phyloP scores from a whole-genome alignment of 2,888 invertebrate species.

The Melikaiella ostensackeni region DNA sequence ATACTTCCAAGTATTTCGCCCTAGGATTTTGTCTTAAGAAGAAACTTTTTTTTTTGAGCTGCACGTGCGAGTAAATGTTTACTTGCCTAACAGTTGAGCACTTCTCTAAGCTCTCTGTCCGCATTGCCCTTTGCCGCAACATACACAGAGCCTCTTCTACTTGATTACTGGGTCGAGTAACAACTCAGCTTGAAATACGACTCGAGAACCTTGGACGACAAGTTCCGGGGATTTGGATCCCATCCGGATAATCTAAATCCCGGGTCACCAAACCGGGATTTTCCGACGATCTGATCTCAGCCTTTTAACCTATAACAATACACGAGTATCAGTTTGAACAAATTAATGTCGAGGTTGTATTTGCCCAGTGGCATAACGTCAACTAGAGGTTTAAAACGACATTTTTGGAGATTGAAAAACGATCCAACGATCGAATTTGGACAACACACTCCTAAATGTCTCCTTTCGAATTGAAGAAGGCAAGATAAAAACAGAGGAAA shows the following conservation, averaged over 20 bases:
- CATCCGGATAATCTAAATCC: conserved; percentile 25
- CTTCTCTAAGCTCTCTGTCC: neutral
- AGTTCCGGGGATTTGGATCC: neutral
- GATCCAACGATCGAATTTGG: no score
- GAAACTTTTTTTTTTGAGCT: no score
- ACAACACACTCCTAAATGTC: no score
- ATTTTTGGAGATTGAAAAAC: no score
- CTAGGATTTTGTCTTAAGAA: no score
- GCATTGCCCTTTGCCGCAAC: neutral
- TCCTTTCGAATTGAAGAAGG: no score
- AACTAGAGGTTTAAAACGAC: no score
- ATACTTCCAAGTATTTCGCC: no score
- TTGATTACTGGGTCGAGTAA: conserved; percentile 39
- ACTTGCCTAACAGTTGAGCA: conserved; percentile 1
- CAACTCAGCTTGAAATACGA: conserved; percentile 48
- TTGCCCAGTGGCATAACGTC: no score
- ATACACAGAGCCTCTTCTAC: conserved; percentile 43
- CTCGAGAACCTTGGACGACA: conserved; percentile 55
- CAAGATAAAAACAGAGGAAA: no score
- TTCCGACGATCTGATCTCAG: conserved; percentile 6
- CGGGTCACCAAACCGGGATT: conserved; percentile 52
- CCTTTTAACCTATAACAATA: neutral
- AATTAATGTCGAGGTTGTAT: no score
- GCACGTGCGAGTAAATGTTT: neutral
- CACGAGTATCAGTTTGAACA: neutral